phyloP scores from a whole-genome alignment of 2,113 vertebrate species.

The Sus scrofa region DNA sequence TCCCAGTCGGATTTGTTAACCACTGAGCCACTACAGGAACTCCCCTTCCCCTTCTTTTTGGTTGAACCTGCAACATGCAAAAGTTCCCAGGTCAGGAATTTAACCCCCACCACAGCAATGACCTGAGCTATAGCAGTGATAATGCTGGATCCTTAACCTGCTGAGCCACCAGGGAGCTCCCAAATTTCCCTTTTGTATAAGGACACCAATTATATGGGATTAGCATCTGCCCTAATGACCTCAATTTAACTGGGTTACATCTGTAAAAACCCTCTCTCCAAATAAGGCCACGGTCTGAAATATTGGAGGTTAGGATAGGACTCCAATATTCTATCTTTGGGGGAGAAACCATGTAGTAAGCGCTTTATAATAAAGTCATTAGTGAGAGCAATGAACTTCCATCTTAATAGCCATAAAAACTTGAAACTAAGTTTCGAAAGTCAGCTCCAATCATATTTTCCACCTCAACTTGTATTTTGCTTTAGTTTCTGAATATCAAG shows the following conservation, averaged over 20 bases:
- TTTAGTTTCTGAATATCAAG: not conserved
- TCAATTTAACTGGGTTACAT: not conserved
- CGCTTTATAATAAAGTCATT: not conserved
- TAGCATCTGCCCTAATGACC: not conserved
- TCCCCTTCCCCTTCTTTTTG: too few relatives aligned
- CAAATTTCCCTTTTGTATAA: not conserved
- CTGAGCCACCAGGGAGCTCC: too few relatives aligned
- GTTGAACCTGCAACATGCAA: too few relatives aligned
- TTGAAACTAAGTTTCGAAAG: not conserved
- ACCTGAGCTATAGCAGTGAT: too few relatives aligned
- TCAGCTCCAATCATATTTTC: not conserved
- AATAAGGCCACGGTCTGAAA: not conserved
- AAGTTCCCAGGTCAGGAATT: too few relatives aligned
- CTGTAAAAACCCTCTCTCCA: not conserved
- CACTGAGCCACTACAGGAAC: too few relatives aligned
- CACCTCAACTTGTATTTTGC: not conserved
- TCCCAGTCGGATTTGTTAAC: too few relatives aligned
- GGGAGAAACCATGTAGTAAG: not conserved
- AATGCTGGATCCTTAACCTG: too few relatives aligned
- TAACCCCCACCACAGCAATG: too few relatives aligned
- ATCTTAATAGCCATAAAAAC: not conserved
- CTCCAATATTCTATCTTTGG: fast-evolving
- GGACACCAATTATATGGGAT: not conserved
- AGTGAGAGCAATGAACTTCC: not conserved
- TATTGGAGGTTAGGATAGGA: not conserved